Evolutionary conservation across 2,797 vertebrate genomes (phyloP).

Genomic region (Acipenser transmontanus): DNA sequence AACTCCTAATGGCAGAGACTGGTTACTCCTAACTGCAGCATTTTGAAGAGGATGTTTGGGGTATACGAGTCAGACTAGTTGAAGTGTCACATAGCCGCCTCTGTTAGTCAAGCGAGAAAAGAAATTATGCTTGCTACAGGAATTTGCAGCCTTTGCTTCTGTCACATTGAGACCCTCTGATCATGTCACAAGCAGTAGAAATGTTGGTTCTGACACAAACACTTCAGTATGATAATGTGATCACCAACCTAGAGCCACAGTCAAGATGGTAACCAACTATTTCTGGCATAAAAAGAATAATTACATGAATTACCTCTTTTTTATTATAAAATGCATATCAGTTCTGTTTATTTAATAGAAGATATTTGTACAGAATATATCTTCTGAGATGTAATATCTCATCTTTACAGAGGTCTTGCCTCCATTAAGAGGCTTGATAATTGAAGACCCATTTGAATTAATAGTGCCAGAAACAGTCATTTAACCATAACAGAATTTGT

Average conservation of each 20-base stretch:
- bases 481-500: no score
- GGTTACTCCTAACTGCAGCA: conserved; percentile 5
- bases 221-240: conserved; percentile 16
- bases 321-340: conserved; percentile 4
- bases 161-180: background rate
- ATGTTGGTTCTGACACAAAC: conserved; percentile 13
- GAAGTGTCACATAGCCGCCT: conserved; percentile 14
- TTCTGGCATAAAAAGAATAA: conserved; percentile 10
- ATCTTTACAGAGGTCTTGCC: no score
- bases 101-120: conserved; percentile 17
- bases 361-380: no score
- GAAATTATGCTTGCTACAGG: background rate
- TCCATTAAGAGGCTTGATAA: no score
- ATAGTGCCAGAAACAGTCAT: no score
- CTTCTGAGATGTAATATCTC: no score
- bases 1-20: conserved; percentile 8
- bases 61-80: conserved; percentile 15
- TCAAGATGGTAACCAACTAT: conserved; percentile 9
- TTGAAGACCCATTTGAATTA: no score
- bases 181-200: conserved; percentile 10
- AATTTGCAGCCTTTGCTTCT: background rate
- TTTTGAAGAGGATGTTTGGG: conserved; percentile 5
- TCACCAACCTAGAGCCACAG: conserved; percentile 10
- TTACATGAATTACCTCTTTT: conserved; percentile 15
- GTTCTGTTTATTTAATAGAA: no score